A percentile compares a stretch with the other conserved stretches of the same genome.
phyloP scores from a whole-genome alignment of 2,888 invertebrate genomes.

The Parnassius apollo region DNA sequence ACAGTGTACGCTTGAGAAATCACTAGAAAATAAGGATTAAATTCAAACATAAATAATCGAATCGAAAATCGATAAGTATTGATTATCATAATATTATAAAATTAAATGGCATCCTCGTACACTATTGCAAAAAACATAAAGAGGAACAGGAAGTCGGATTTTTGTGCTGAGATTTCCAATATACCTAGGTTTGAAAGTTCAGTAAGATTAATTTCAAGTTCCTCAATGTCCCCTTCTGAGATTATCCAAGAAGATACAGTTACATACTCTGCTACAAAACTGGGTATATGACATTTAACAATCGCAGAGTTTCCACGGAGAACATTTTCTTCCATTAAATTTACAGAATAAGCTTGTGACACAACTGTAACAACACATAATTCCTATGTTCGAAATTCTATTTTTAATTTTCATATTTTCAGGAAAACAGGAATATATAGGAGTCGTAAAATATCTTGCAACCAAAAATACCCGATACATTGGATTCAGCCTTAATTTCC shows the following conservation, averaged over 20 bases:
- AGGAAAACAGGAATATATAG: slow-evolving; percentile 29
- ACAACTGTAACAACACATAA: slow-evolving; percentile 85
- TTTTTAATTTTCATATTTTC: slow-evolving; percentile 1
- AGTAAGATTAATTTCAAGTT: slow-evolving; percentile 63
- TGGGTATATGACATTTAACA: slow-evolving; percentile 95
- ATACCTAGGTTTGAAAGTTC: slow-evolving; percentile 64
- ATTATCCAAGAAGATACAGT: slow-evolving; percentile 92
- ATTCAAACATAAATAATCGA: slow-evolving; percentile 2
- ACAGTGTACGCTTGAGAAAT: slow-evolving; percentile 93
- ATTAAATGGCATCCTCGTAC: too few species aligned
- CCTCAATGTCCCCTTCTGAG: slow-evolving; percentile 84
- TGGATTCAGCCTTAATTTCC: slow-evolving; percentile 71
- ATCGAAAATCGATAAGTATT: too few species aligned
- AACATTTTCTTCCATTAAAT: slow-evolving; percentile 96
- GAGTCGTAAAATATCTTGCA: neutral
- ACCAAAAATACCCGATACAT: slow-evolving; percentile 60
- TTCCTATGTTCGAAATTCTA: neutral
- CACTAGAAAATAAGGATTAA: slow-evolving; percentile 79
- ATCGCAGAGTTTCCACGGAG: slow-evolving; percentile 94
- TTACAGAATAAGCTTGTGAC: slow-evolving; percentile 92
- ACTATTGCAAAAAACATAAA: too few species aligned
- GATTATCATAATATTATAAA: too few species aligned
- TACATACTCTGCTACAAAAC: slow-evolving; percentile 95
- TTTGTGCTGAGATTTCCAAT: slow-evolving; percentile 7
- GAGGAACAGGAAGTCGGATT: slow-evolving; percentile 29